A percentile compares a stretch with the other conserved stretches of the same genome.
Evolutionary conservation across 2,888 invertebrate genomes (phyloP).

Genomic region (Parnassius smintheus): DNA sequence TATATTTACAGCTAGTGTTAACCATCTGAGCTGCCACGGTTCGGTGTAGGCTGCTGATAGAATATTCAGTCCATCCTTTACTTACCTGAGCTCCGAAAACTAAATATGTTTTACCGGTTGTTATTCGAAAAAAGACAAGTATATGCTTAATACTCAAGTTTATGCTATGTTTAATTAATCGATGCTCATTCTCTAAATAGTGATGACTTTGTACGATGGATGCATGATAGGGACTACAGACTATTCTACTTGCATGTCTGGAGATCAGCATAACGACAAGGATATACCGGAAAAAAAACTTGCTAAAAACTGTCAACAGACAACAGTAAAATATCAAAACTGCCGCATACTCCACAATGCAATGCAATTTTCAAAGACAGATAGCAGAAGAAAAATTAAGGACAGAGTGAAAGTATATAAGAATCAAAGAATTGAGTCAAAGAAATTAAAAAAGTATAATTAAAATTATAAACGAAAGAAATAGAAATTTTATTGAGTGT

Average conservation of each 20-base stretch:
- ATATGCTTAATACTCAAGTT: constrained; percentile 26
- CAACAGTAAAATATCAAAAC: constrained; percentile 51
- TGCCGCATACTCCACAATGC: constrained; percentile 80
- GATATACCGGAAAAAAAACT: constrained; percentile 42
- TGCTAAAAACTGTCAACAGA: constrained; percentile 57
- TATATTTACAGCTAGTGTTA: too few relatives aligned
- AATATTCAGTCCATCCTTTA: constrained; percentile 23
- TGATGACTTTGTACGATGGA: constrained; percentile 50
- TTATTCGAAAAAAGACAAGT: constrained; percentile 30
- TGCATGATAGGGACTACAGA: constrained; percentile 64
- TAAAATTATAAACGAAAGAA: constrained; percentile 57
- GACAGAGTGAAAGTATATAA: constrained; percentile 47
- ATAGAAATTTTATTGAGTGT: constrained; percentile 70
- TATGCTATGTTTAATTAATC: constrained; percentile 27
- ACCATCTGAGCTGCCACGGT: too few relatives aligned
- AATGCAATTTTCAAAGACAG: constrained; percentile 70
- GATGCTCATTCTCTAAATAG: constrained; percentile 33
- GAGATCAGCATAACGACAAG: constrained; percentile 51
- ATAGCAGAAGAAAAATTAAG: constrained; percentile 56
- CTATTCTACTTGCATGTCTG: constrained; percentile 60
- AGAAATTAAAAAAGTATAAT: constrained; percentile 46
- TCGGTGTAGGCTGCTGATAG: constrained; percentile 27
- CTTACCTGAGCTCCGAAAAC: constrained; percentile 32
- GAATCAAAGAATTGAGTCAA: constrained; percentile 33
- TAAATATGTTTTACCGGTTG: constrained; percentile 24